A percentile compares a stretch with the other conserved stretches of the same genome.
Conservation (phyloP, 2,888 invertebrate genomes). For the Oligia fasciuncula region DNA sequence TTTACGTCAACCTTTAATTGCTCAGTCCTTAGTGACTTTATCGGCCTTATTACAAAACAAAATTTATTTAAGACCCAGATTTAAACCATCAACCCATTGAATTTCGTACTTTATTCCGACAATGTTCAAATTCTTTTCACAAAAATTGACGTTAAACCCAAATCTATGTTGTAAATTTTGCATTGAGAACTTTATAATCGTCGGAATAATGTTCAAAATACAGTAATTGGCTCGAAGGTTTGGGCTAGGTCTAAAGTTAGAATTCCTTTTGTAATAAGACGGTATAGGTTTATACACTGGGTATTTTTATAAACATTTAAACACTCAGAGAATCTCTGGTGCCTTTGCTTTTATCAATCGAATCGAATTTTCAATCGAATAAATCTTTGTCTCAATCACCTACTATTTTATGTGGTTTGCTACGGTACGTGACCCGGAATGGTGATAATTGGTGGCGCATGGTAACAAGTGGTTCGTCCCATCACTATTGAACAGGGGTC, state of each 20-base stretch:
- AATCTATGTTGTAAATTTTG: not conserved
- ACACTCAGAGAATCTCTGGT: not conserved
- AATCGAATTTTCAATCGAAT: constrained; percentile 21
- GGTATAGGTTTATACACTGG: not conserved
- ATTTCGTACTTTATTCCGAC: not conserved
- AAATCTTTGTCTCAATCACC: constrained; percentile 9
- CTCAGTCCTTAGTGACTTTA: too few species aligned
- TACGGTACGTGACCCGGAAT: constrained; percentile 35
- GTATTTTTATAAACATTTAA: not conserved
- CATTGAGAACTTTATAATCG: not conserved
- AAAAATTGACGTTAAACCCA: not conserved
- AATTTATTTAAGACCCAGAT: not conserved
- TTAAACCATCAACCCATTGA: not conserved
- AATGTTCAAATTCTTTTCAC: not conserved
- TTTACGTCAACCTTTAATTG: too few species aligned
- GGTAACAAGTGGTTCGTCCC: constrained; percentile 64
- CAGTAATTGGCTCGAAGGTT: not conserved
- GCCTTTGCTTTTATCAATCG: not conserved
- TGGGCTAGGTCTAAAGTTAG: not conserved
- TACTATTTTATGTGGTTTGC: constrained; percentile 32
- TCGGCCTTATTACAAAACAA: too few species aligned
- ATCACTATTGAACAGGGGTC: constrained; percentile 48
- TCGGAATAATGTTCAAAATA: not conserved
- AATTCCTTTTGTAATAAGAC: not conserved
- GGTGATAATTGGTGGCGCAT: constrained; percentile 50